These are phyloP conservation scores for Egretta garzetta DNA, from an alignment of 2,113 vertebrate genomes.

Conservation along the genomic window DNA sequence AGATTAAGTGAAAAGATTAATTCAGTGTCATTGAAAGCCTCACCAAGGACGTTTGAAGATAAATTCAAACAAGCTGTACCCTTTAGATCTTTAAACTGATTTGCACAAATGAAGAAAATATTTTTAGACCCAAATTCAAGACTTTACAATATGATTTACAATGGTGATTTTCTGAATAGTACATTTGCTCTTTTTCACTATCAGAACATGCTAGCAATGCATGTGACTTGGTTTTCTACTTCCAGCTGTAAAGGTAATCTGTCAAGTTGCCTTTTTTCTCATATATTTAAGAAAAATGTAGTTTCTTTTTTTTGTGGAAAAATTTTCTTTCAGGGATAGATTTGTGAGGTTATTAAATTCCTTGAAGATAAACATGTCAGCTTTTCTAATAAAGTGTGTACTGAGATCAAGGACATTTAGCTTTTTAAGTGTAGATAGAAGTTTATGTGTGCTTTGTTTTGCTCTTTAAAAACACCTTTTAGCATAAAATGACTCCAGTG, in stretches of 20 bases:
- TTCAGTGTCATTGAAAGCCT: conserved; percentile 75
- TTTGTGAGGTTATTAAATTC: conserved; percentile 46
- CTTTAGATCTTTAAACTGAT: conserved; percentile 66
- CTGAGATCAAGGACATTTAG: conserved; percentile 66
- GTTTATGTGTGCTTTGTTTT: conserved; percentile 2
- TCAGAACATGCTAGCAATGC: neutral
- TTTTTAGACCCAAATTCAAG: conserved; percentile 78
- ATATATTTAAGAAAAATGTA: neutral
- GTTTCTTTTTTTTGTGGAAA: neutral
- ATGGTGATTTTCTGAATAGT: conserved; percentile 43
- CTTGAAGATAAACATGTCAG: conserved; percentile 48
- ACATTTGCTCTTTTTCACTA: neutral
- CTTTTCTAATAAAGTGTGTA: conserved; percentile 73
- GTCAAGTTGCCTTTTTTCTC: neutral
- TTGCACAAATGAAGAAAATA: conserved; percentile 77
- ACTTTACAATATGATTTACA: conserved; percentile 64
- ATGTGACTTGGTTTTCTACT: neutral
- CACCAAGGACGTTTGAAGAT: conserved; percentile 71
- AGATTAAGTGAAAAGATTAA: conserved; percentile 67
- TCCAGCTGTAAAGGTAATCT: neutral
- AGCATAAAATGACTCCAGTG: conserved; percentile 39
- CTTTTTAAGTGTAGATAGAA: conserved; percentile 67
- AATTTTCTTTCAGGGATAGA: conserved; percentile 71
- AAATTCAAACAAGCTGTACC: conserved; percentile 79
- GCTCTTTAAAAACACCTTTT: conserved; percentile 71